Percentiles rank a stretch among this genome's conserved stretches.
Conservation (phyloP, 37 sponge, comb jelly and placozoan genomes). For the Chondrilla cf. caribensis region DNA sequence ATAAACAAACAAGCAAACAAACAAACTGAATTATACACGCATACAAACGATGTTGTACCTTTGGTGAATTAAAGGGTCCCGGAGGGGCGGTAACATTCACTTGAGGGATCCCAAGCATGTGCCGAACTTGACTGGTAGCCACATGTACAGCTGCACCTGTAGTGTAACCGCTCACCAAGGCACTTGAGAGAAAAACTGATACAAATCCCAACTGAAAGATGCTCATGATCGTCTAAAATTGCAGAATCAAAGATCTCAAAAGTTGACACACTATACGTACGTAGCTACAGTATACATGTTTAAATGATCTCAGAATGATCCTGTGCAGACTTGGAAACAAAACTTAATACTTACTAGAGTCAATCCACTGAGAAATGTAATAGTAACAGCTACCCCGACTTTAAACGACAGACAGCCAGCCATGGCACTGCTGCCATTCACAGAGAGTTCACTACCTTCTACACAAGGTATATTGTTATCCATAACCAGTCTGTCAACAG, state of each 20-base stretch:
- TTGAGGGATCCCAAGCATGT: conserved; percentile 54
- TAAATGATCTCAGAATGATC: too few species aligned
- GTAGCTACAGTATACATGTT: too few species aligned
- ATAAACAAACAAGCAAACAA: too few species aligned
- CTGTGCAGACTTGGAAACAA: too few species aligned
- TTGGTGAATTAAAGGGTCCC: conserved; percentile 22
- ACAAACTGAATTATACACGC: too few species aligned
- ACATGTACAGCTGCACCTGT: conserved; percentile 82
- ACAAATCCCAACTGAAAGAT: conserved; percentile 59
- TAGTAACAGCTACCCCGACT: conserved; percentile 48
- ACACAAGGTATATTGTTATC: too few species aligned
- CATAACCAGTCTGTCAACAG: conserved; percentile 9
- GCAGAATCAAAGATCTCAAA: too few species aligned
- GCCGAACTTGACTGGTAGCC: conserved; percentile 66
- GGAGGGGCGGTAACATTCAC: conserved; percentile 2
- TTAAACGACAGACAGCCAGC: not conserved
- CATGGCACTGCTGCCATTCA: not conserved
- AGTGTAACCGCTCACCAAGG: conserved; percentile 73
- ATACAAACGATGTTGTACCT: too few species aligned
- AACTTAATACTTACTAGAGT: conserved; percentile 7
- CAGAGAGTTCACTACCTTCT: too few species aligned
- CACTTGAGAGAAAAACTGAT: conserved; percentile 57
- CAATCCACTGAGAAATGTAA: conserved; percentile 52
- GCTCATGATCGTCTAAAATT: conserved; percentile 45
- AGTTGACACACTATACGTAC: too few species aligned